Percentiles rank a stretch among this genome's conserved stretches.
Conservation (phyloP, 2,888 invertebrate genomes). For the Tetranychus piercei region DNA sequence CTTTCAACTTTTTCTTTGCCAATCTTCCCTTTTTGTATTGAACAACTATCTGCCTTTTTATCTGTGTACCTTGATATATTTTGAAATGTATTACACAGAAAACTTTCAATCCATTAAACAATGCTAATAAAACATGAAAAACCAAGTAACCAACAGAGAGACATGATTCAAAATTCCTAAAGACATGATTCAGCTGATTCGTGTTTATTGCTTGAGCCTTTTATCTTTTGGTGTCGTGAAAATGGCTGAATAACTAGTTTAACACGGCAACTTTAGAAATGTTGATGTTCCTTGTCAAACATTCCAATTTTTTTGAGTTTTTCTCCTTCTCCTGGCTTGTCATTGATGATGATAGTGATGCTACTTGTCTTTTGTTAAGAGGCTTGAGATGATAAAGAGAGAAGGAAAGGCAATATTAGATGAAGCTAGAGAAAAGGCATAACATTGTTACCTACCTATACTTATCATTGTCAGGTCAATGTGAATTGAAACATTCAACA, state of each 20-base stretch:
- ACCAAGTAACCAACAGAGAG: neutral
- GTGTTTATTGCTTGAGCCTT: neutral
- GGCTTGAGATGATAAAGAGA: neutral
- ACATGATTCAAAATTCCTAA: neutral
- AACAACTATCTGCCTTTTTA: neutral
- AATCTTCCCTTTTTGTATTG: too few species aligned
- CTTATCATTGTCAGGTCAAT: neutral
- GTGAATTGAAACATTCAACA: neutral
- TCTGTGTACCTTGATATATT: neutral
- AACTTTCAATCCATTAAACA: neutral
- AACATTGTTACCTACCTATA: neutral
- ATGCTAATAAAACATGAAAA: neutral
- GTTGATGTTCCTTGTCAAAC: constrained; percentile 1
- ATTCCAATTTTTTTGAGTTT: neutral
- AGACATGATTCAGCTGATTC: neutral
- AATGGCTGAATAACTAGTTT: neutral
- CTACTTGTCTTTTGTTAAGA: neutral
- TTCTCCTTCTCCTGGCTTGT: neutral
- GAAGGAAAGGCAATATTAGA: constrained; percentile 3
- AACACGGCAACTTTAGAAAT: neutral
- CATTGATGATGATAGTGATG: neutral
- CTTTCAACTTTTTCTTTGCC: neutral
- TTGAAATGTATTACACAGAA: neutral
- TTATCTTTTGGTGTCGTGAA: neutral
- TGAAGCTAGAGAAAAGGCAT: neutral